Percentiles rank a stretch among this genome's conserved stretches.
phyloP scores from a whole-genome alignment of 2,113 vertebrate species.

The Bufo bufo region DNA sequence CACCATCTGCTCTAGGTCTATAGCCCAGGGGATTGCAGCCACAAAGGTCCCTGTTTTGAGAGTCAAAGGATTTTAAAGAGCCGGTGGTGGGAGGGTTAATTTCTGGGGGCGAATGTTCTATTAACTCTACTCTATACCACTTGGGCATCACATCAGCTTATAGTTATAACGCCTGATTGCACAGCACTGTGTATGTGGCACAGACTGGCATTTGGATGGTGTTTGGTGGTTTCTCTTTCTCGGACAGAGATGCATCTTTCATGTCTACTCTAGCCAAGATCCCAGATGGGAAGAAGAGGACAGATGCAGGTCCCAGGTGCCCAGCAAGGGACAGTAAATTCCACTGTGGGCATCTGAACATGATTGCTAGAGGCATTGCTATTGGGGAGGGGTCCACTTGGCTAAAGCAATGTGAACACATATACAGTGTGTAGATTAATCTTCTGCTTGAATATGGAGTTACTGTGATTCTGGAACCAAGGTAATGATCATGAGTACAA shows the following conservation, averaged over 20 bases:
- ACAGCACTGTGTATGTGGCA: not conserved
- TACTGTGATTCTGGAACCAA: not conserved
- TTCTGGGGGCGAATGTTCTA: not conserved
- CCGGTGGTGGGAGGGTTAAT: not conserved
- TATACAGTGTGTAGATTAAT: not conserved
- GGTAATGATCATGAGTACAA: not conserved
- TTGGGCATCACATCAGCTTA: not conserved
- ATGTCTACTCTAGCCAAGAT: not conserved
- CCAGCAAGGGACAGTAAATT: conserved; percentile 43
- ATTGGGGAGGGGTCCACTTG: not conserved
- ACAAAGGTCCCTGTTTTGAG: not conserved
- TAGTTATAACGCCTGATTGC: not conserved
- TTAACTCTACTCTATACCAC: not conserved
- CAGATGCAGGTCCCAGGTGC: conserved; percentile 40
- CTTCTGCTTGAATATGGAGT: not conserved
- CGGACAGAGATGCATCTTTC: conserved; percentile 1
- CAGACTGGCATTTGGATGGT: conserved; percentile 1
- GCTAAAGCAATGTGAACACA: not conserved
- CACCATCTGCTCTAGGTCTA: not conserved
- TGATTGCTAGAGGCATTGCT: not conserved
- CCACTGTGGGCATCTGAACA: conserved; percentile 52
- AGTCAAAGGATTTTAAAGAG: not conserved
- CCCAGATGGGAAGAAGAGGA: conserved; percentile 40
- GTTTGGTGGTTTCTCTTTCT: conserved; percentile 26
- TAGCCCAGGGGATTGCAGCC: not conserved